Evolutionary conservation across 2,888 invertebrate species (phyloP).

Genomic region (Pheosia gnoma): DNA sequence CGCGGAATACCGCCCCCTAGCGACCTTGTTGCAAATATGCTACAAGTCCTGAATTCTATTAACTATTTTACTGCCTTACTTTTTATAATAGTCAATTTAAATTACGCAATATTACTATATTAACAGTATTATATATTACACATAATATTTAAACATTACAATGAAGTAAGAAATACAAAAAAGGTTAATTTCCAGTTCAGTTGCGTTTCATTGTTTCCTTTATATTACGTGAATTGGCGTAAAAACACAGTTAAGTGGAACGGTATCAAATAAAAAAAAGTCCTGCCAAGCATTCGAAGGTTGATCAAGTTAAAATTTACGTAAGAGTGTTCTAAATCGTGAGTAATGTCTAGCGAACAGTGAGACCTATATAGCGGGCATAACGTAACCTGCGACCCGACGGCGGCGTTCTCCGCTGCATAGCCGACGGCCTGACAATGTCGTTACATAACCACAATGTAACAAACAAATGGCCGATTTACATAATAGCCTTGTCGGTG

Average conservation of each 20-base stretch:
- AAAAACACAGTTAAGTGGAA: neutral
- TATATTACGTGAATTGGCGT: too few species aligned
- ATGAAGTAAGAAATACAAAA: too few species aligned
- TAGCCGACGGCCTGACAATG: conserved; percentile 54
- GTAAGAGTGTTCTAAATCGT: conserved; percentile 19
- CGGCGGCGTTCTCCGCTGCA: conserved; percentile 61
- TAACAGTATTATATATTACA: too few species aligned
- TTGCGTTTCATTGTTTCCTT: too few species aligned
- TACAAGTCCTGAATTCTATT: too few species aligned
- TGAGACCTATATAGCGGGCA: conserved; percentile 46
- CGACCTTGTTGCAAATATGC: too few species aligned
- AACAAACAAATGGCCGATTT: conserved; percentile 77
- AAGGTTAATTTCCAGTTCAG: too few species aligned
- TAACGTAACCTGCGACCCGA: conserved; percentile 76
- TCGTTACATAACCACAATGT: conserved; percentile 71
- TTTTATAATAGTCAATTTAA: too few species aligned
- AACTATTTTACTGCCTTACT: too few species aligned
- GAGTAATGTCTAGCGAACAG: conserved; percentile 19
- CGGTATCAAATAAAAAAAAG: neutral
- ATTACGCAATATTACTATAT: too few species aligned
- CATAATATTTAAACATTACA: too few species aligned
- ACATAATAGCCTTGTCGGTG: conserved; percentile 75
- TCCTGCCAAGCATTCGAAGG: neutral
- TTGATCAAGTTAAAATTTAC: neutral
- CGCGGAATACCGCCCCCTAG: too few species aligned